Base-by-base conservation (phyloP, 2,797 vertebrate genomes). In the Enteromius thamalakanensis region DNA sequence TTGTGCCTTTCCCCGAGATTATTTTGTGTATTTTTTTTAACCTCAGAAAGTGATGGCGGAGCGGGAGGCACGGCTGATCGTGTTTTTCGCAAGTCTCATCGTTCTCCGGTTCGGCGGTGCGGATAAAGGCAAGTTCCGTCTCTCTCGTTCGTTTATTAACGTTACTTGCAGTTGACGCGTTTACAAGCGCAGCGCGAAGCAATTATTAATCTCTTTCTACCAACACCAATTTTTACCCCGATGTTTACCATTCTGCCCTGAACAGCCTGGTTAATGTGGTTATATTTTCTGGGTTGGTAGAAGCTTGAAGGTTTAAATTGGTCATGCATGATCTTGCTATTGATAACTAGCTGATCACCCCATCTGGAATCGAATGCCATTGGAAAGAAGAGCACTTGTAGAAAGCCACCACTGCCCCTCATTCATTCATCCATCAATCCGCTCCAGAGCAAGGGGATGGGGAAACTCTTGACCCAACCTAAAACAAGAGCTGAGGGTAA, bases 1-100 rank as follows among this genome's bases (percentile, higher is more conserved):
- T 70, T 67, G 62, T 58, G 42, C 45, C 14, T 68, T 78, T 80
- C n/a, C 65, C 71, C 17, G 26, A 47, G 58, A 64, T 77, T 78
- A 19, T 85, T 84, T 72, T 42, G 55, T 21, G 17, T 77, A 17
- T 80, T 80, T 64, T 64, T 34, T 47, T 62, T 45, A 34, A 51
- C 70, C 69, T 77, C 37, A 53, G 80, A 81, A 88, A 84, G 86
- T 86, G 89, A 90, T 90, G 89, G 89, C 89, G 87, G 86, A 85
- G 88, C 82, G 37, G 82, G 64, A 64, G n/a, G 81, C 55, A 40
- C 76, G 64, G 21, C 77, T 88, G 84, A 74, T 88, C 21, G 82
- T 85, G 79, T 80, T 81, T 51, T 19, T 86, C 68, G 69, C 64
- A 12, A 69, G 47, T 80, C 80, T 88, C 67, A 76, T 47, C 75